Evolutionary conservation across 2,113 vertebrate genomes (phyloP).

Genomic region (Myanophis thanlyinensis): DNA sequence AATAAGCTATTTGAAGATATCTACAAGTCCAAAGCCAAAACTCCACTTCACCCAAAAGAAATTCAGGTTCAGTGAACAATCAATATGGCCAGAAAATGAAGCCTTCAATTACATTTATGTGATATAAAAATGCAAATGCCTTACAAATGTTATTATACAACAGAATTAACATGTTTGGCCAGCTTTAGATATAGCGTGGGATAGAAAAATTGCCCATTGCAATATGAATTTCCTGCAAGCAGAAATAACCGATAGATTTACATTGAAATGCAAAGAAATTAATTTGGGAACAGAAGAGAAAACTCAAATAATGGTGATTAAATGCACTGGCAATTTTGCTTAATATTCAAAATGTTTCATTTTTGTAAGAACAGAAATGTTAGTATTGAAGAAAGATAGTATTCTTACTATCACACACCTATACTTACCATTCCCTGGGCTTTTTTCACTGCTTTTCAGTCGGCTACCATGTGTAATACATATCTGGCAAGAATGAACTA

Average conservation of each 20-base stretch:
- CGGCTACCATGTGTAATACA: background rate
- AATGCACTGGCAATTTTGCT: constrained; percentile 47
- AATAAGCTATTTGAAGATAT: constrained; percentile 13
- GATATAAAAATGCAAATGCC: constrained; percentile 7
- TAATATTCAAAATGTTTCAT: constrained; percentile 26
- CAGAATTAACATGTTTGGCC: constrained; percentile 40
- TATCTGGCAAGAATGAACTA: constrained; percentile 40
- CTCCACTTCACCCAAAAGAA: constrained; percentile 19
- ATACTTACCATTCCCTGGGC: background rate
- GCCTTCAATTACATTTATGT: constrained; percentile 43
- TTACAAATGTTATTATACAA: constrained; percentile 30
- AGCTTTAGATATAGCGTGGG: constrained; percentile 43
- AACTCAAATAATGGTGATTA: constrained; percentile 43
- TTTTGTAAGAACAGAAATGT: constrained; percentile 21
- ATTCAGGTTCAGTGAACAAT: constrained; percentile 23
- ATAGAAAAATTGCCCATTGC: constrained; percentile 47
- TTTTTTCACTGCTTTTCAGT: constrained; percentile 15
- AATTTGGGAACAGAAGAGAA: constrained; percentile 49
- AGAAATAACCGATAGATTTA: constrained; percentile 53
- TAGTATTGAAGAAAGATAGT: background rate
- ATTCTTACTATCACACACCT: constrained; percentile 10
- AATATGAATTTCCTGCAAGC: constrained; percentile 34
- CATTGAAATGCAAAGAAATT: constrained; percentile 54
- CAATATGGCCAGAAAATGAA: constrained; percentile 44
- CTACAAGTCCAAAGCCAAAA: constrained; percentile 38